Evolutionary conservation across 2,113 vertebrate species (phyloP), one percentile per base, ranked within the genome.

Genomic region (Casuarius casuarius): DNA sequence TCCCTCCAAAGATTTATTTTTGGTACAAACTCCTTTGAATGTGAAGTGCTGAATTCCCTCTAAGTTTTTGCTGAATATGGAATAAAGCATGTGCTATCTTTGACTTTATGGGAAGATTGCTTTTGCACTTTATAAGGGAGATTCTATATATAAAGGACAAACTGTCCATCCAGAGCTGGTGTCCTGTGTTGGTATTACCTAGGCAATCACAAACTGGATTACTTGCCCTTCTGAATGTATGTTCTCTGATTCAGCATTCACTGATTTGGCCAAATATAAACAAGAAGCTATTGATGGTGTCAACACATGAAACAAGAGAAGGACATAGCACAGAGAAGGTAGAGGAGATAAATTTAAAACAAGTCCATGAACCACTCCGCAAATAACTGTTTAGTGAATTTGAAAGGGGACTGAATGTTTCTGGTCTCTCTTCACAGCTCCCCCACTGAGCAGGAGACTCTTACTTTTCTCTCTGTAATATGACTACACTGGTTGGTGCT

Each of bases 1-100:
- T 84, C 46, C 97, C 87, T 88, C 91, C n/a, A 42, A 95, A 87
- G 12, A 86, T 86, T 93, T 95, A 83, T 78, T 97, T 98, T 88
- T 98, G 88, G 71, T 92, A 92, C 38, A 89, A 94, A 77, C 12
- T 67, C 52, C 13, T 71, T 66, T 74, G 42, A n/a, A 67, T 70
- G 7, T 42, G 62, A 23, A 46, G 14, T 92, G 29, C 40, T 62
- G 79, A 73, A 84, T 85, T 80, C 59, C 61, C 63, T 63, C 22
- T 70, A 75, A 76, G 38, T 7, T 82, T 80, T 84, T 75, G 26
- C 28, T 91, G 59, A 73, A 15, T 18, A 40, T 17, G 21, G 7
- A 83, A 35, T 5, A 38, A 88, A 62, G 25, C 22, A 8, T 67
- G 4, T 61, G 85, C 42, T 54, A 13, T 61, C 38, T 78, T 66